These are phyloP conservation scores for Pristionchus exspectatus DNA, from an alignment of 2,888 invertebrate genomes.

Conservation along the genomic window DNA sequence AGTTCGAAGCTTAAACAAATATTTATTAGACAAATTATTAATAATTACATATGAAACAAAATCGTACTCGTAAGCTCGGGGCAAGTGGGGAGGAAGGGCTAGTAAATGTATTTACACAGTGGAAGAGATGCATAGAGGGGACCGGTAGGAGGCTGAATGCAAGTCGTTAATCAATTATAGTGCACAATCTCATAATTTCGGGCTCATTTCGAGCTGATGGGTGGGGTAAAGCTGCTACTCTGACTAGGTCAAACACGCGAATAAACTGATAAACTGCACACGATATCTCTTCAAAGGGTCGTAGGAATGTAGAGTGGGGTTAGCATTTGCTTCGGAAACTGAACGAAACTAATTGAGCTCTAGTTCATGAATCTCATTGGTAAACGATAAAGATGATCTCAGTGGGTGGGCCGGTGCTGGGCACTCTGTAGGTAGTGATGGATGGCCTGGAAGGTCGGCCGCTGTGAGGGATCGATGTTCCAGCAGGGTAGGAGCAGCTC, in stretches of 20 bases:
- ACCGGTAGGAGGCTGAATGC: background rate
- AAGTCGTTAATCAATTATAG: background rate
- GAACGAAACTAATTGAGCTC: too few species aligned
- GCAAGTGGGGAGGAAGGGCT: conserved; percentile 1
- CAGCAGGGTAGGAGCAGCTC: conserved; percentile 68
- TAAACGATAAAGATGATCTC: background rate
- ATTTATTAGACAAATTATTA: conserved; percentile 1
- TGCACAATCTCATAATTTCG: background rate
- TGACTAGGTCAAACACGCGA: conserved; percentile 6
- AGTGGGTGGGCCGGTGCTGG: conserved; percentile 9
- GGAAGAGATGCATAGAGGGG: background rate
- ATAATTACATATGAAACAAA: conserved; percentile 32
- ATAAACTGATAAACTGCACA: background rate
- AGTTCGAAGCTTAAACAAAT: background rate
- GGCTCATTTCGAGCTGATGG: background rate
- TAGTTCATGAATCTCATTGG: background rate
- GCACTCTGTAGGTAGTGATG: conserved; percentile 51
- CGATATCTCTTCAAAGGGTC: background rate
- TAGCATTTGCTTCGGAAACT: too few species aligned
- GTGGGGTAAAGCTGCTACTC: background rate
- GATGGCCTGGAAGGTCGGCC: conserved; percentile 67
- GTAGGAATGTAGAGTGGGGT: background rate
- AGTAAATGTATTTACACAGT: conserved; percentile 13
- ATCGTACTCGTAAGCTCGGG: background rate
- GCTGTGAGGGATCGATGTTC: conserved; percentile 60